Base-by-base conservation (phyloP, 2,888 invertebrate species). In the Scaptomyza polygonia region DNA sequence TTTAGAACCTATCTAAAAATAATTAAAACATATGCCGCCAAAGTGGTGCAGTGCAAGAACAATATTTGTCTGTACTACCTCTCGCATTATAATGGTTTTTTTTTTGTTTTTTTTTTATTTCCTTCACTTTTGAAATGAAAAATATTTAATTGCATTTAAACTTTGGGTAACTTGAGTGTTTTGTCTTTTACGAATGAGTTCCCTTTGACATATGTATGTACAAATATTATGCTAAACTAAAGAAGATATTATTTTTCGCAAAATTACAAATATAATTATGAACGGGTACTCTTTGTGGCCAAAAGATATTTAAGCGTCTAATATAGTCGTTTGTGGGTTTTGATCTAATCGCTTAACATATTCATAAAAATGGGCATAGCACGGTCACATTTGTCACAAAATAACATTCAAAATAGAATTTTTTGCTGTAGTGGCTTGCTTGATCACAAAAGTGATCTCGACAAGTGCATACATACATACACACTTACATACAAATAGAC, bases 371-470 rank as follows among this genome's bases (percentile, higher is more conserved):
- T 51, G 36, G 36, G 34, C 53, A 53, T 18, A 8, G 56, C 71
- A 56, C 36, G 64, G 29, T 64, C 61, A 59, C 63, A 64, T 58
- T 44, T 48, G 59, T 64, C 47, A 40, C 57, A 64, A 55, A 30
- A 48, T 11, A 36, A 44, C 42, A 72, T 68, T 72, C 78, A 66
- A 73, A 78, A 71, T 75, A 68, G 64, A 65, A 29, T 56, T 55
- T 56, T 55, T n/a, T 9, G 48, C 44, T 73, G 61, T 66, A 73
- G 71, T 76, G 54, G 73, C 54, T 68, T 75, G 79, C 75, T 79
- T 72, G 75, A 79, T 71, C 78, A 66, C 59, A 63, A 75, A 71
- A 48, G 42, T 34, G 43, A n/a, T 52, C 18, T 18, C 32, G 16
- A 9, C n/a, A 36, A 1, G 12, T 12, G 12, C 7, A 47, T 9